Percentiles rank a stretch among this genome's conserved stretches.
Conservation (phyloP, 2,888 invertebrate species). For the Parapristionchus giblindavisi region DNA sequence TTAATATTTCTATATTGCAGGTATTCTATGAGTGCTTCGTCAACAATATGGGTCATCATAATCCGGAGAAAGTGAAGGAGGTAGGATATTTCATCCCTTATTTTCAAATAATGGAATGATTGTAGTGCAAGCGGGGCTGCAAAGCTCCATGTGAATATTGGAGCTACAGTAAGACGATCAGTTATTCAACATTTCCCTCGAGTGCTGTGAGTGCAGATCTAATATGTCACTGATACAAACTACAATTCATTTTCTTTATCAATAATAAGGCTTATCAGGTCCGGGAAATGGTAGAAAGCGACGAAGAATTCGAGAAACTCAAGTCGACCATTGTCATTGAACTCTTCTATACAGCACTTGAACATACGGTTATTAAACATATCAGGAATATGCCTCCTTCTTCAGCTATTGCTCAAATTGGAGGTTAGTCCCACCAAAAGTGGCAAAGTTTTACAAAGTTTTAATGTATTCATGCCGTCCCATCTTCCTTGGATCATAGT, state of each 20-base stretch:
- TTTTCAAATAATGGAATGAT: neutral
- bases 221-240: neutral
- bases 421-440: conserved; percentile 48
- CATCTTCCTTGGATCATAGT: neutral
- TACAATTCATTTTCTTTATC: no score
- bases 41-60: neutral
- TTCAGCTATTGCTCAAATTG: conserved; percentile 63
- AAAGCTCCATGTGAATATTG: conserved; percentile 62
- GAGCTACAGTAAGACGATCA: conserved; percentile 60
- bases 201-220: conserved; percentile 45
- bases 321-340: conserved; percentile 56
- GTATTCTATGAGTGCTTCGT: conserved; percentile 1
- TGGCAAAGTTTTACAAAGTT: neutral
- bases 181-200: conserved; percentile 62
- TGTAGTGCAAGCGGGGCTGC: conserved; percentile 56
- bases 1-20: neutral
- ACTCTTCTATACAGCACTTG: conserved; percentile 57
- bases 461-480: neutral
- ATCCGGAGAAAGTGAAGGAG: neutral
- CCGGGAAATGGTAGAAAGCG: conserved; percentile 7
- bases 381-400: conserved; percentile 60
- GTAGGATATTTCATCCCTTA: neutral
- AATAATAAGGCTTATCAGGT: no score
- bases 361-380: conserved; percentile 64
- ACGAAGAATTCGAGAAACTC: conserved; percentile 49